Evolutionary conservation across 2,113 vertebrate species (phyloP), one percentile per base, ranked within the genome.

Genomic region (Zosterops japonicus): DNA sequence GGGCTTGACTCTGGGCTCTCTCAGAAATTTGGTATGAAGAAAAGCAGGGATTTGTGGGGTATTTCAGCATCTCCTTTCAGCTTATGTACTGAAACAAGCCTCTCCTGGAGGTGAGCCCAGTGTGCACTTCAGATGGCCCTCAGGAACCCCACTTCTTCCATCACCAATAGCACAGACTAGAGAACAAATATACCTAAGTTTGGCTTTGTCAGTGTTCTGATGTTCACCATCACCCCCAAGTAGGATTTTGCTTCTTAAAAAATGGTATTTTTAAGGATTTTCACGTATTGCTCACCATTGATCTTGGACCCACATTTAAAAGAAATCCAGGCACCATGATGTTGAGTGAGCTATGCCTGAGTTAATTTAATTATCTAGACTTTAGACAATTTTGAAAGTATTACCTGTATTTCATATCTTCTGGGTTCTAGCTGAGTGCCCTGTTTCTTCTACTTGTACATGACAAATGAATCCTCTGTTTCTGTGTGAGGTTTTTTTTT

Each of bases 331-430:
- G 64, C 36, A 64, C 35, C 29, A 14, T 50, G 41, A 92, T 83
- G 46, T 46, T 90, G 71, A 90, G 64, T 63, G 83, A 94, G 76
- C 19, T 74, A 52, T 93, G 81, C 70, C 61, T 53, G 61, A 95
- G 57, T 89, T 91, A 83, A 81, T 93, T 90, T 70, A 82, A 92
- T 95, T 91, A 90, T 56, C 50, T 67, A 83, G 42, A 63, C 24
- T 29, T 81, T 80, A 78, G 50, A 88, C 35, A 68, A 55, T 90
- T 91, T 90, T 94, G 49, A 85, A 92, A 88, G 80, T 86, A 94
- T n/a, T 87, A 61, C 55, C 55, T 3, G 10, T 83, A 85, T 72
- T 83, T 89, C 57, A 31, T 76, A 39, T 70, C 67, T 90, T 94
- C 35, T 3, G 11, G 25, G 75, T 90, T 95, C 52, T 60, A 92